Conservation (phyloP, 2,797 vertebrate genomes). For the Bradypus variegatus region DNA sequence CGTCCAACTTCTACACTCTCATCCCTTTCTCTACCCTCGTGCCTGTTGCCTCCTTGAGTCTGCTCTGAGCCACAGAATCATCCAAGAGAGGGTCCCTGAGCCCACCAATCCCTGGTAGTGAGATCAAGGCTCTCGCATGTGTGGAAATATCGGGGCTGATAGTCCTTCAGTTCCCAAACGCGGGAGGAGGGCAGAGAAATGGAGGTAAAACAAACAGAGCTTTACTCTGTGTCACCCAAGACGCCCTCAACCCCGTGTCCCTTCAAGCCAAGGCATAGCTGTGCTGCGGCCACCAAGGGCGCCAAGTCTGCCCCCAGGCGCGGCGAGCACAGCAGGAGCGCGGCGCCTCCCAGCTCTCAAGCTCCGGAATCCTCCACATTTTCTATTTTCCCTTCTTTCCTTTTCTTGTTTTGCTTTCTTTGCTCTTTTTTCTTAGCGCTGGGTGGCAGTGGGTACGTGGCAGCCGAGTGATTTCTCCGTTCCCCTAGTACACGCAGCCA, state of each 20-base stretch:
- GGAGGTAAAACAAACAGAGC: background rate
- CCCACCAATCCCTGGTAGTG: background rate
- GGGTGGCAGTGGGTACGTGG: background rate
- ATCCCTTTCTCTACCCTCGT: background rate
- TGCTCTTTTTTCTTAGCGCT: slow-evolving; percentile 32
- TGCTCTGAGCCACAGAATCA: background rate
- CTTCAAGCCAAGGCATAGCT: background rate
- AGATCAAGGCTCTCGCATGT: background rate
- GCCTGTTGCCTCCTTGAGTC: background rate
- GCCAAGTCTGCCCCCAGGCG: background rate
- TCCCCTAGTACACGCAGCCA: background rate
- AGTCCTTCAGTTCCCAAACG: background rate
- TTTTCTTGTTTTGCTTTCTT: slow-evolving; percentile 16
- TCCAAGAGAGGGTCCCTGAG: background rate
- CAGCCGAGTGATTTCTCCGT: background rate
- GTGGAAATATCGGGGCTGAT: background rate
- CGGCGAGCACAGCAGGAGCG: background rate
- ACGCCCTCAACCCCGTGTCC: background rate
- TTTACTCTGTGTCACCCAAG: background rate
- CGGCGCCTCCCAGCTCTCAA: background rate
- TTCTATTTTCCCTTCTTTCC: background rate
- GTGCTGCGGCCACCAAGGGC: background rate
- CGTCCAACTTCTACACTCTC: background rate
- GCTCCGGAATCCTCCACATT: background rate
- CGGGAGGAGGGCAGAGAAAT: background rate